Evolutionary conservation across 2,797 vertebrate genomes (phyloP).

Genomic region (Aulostomus chinensis): DNA sequence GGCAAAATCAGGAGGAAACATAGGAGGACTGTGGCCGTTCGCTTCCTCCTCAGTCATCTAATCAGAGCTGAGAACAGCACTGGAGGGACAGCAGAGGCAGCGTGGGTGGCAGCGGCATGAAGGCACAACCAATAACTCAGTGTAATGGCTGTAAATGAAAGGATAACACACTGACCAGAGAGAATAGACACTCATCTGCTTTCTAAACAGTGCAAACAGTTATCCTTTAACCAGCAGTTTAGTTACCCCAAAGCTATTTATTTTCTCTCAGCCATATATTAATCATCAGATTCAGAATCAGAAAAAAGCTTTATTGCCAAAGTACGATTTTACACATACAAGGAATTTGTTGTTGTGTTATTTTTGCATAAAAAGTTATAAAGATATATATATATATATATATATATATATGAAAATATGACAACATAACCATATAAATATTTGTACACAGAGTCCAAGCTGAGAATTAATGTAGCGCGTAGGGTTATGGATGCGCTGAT

Average conservation of each 20-base stretch:
- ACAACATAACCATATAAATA: too few species aligned
- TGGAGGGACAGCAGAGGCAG: slow-evolving; percentile 2
- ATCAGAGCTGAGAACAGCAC: slow-evolving; percentile 35
- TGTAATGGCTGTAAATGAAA: slow-evolving; percentile 34
- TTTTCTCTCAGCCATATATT: neutral
- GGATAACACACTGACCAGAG: slow-evolving; percentile 8
- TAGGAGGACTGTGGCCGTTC: slow-evolving; percentile 1
- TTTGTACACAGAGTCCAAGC: too few species aligned
- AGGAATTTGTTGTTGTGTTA: too few species aligned
- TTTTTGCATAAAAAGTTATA: too few species aligned
- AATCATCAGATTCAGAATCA: neutral
- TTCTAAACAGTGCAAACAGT: neutral
- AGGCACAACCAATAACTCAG: slow-evolving; percentile 5
- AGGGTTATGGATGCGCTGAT: too few species aligned
- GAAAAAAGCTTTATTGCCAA: too few species aligned
- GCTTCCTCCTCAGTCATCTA: slow-evolving; percentile 17
- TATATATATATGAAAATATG: too few species aligned
- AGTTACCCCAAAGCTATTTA: neutral
- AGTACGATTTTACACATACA: too few species aligned
- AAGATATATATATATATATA: too few species aligned
- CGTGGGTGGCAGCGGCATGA: slow-evolving; percentile 6
- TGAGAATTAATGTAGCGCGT: too few species aligned
- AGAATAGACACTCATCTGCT: neutral
- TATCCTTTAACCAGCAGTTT: neutral
- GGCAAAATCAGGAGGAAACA: slow-evolving; percentile 3